A percentile compares a stretch with the other conserved stretches of the same genome.
These are phyloP conservation scores for Rhogogaster chlorosoma DNA, from an alignment of 2,888 invertebrate genomes.

Conservation along the genomic window DNA sequence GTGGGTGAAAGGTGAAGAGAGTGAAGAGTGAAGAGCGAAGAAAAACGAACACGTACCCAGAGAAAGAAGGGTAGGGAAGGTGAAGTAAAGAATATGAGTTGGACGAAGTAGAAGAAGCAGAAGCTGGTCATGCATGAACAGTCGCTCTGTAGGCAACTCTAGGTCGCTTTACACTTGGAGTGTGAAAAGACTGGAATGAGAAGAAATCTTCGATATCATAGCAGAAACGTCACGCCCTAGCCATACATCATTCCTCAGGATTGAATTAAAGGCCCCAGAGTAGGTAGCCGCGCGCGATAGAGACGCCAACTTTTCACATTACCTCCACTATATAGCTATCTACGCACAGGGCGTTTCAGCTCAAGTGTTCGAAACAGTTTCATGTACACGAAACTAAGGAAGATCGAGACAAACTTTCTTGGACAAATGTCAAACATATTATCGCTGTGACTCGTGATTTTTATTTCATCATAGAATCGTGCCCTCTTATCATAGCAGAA, in stretches of 20 bases:
- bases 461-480: not conserved
- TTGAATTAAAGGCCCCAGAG: conserved; percentile 34
- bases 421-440: not conserved
- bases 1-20: not conserved
- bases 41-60: not conserved
- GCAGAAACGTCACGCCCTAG: conserved; percentile 33
- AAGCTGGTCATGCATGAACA: conserved; percentile 18
- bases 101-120: not conserved
- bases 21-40: not conserved
- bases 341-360: not conserved
- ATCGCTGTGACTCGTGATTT: not conserved
- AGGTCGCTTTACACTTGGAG: not conserved
- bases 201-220: conserved; percentile 28
- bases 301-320: conserved; percentile 10
- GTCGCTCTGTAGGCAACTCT: not conserved
- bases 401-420: not conserved
- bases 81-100: not conserved
- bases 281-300: not conserved
- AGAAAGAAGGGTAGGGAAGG: not conserved
- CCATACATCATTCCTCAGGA: conserved; percentile 36
- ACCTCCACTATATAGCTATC: not conserved
- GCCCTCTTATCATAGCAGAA: not conserved
- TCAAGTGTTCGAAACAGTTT: not conserved
- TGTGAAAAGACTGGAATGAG: conserved; percentile 17
- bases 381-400: not conserved